Conservation (phyloP, 1,140 invertebrate species). For the Temnothorax curvispinosus region DNA sequence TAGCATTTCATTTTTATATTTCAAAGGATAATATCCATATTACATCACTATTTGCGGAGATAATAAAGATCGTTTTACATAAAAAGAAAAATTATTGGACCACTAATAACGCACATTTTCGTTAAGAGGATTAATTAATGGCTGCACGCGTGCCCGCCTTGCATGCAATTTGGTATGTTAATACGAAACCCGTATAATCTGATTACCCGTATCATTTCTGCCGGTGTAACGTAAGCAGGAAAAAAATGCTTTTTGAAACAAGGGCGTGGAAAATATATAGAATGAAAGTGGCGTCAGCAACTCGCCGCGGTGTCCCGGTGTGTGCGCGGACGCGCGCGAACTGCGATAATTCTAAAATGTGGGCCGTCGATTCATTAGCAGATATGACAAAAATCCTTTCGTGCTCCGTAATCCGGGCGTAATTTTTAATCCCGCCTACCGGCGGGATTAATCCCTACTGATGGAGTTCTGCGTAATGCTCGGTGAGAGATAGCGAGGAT, state of each 20-base stretch:
- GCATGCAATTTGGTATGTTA: constrained; percentile 34
- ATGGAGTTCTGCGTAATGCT: constrained; percentile 51
- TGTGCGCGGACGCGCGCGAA: neutral
- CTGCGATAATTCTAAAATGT: constrained; percentile 68
- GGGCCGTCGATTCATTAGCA: constrained; percentile 71
- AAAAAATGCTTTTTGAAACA: constrained; percentile 41
- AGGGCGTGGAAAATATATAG: constrained; percentile 11
- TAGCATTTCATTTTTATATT: constrained; percentile 28
- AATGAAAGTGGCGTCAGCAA: constrained; percentile 31
- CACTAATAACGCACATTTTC: constrained; percentile 13
- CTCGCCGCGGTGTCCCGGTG: constrained; percentile 28
- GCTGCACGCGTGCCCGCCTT: neutral
- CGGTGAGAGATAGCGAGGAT: constrained; percentile 28
- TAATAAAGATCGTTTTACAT: constrained; percentile 8
- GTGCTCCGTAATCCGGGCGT: constrained; percentile 67
- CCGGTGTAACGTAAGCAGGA: constrained; percentile 14
- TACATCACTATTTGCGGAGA: constrained; percentile 17
- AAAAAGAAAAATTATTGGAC: neutral
- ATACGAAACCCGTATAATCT: constrained; percentile 40
- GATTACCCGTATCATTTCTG: constrained; percentile 41
- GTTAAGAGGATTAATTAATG: constrained; percentile 40
- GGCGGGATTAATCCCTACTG: constrained; percentile 59
- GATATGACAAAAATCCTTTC: constrained; percentile 64
- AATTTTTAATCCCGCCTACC: constrained; percentile 73
- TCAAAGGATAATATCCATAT: constrained; percentile 26